Evolutionary conservation across 2,113 vertebrate genomes (phyloP), one percentile per base, ranked within the genome.

Genomic region (Catagonus wagneri): DNA sequence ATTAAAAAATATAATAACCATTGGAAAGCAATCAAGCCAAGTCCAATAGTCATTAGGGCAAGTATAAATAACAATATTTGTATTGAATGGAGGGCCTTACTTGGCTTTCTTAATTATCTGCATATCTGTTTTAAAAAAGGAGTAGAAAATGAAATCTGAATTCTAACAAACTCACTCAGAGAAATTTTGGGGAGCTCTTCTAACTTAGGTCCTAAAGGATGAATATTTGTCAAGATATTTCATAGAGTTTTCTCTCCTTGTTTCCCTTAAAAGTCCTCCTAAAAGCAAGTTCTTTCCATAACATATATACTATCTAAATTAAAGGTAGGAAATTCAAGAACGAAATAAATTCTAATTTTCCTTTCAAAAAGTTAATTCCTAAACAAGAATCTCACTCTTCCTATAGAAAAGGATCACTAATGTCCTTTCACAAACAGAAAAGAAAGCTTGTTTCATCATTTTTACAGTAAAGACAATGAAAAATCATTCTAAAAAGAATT

Each of bases 281-380:
- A 54, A 83, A 61, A 71, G 16, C 25, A 54, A n/a, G 52, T 81
- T 75, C n/a, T 84, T 23, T 76, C 1, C 94, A 83, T 72, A 76
- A 16, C 1, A 56, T 50, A 23, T 61, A 61, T 36, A 34, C 3
- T 66, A 39, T n/a, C 27, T 91, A 83, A 76, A 75, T 76, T 36
- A 6, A 86, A 61, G 11, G 36, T 3, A 34, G 44, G 83, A 74
- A 80, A 81, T 34, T 56, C 2, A 29, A 34, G 27, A 81, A 75
- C 3, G 44, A 25, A 71, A 69, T 32, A 69, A 36, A 88, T 88
- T 20, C 9, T 78, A 68, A 75, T 0, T 54, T 88, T 76, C 3
- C 10, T 50, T 83, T 91, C 0, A 83, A 61, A 78, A 69, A 88
- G 44, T 50, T 44, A 83, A 65, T 2, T 75, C 34, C 1, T 80